Evolutionary conservation across 2,113 vertebrate species (phyloP).

Genomic region (Colinus virginianus): DNA sequence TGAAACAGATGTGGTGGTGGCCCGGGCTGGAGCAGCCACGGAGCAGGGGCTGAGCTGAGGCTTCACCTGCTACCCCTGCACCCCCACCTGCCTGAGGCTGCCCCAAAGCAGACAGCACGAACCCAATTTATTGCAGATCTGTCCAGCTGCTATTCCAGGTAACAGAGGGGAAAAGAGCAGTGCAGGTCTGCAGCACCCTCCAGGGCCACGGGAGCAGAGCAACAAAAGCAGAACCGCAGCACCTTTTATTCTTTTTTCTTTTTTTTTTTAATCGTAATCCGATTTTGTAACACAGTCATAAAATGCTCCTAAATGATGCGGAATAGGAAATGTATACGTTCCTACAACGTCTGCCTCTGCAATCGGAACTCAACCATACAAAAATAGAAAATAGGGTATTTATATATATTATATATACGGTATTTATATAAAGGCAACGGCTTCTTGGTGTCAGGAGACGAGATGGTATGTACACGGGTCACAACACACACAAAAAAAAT

Average conservation of each 20-base stretch:
- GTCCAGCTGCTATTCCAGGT: background rate
- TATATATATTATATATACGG: conserved; percentile 76
- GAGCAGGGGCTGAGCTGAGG: background rate
- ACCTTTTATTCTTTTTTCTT: background rate
- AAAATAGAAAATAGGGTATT: conserved; percentile 88
- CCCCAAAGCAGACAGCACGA: background rate
- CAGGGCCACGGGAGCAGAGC: background rate
- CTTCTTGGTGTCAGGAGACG: conserved; percentile 64
- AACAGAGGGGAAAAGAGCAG: background rate
- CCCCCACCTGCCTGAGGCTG: background rate
- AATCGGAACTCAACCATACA: conserved; percentile 78
- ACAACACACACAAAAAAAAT: conserved; percentile 25
- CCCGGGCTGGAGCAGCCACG: too few relatives aligned
- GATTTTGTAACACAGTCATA: conserved; percentile 22
- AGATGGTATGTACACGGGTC: conserved; percentile 79
- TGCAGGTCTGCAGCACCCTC: background rate
- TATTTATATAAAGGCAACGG: conserved; percentile 81
- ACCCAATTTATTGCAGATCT: background rate
- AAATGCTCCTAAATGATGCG: conserved; percentile 34
- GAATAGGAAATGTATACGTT: background rate
- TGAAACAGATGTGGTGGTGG: conserved; percentile 73
- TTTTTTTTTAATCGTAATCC: conserved; percentile 38
- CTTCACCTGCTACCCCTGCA: background rate
- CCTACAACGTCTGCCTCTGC: conserved; percentile 53
- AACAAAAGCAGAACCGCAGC: background rate